These are phyloP conservation scores for Pediacus dermestoides DNA, from an alignment of 2,888 invertebrate genomes.

Conservation along the genomic window DNA sequence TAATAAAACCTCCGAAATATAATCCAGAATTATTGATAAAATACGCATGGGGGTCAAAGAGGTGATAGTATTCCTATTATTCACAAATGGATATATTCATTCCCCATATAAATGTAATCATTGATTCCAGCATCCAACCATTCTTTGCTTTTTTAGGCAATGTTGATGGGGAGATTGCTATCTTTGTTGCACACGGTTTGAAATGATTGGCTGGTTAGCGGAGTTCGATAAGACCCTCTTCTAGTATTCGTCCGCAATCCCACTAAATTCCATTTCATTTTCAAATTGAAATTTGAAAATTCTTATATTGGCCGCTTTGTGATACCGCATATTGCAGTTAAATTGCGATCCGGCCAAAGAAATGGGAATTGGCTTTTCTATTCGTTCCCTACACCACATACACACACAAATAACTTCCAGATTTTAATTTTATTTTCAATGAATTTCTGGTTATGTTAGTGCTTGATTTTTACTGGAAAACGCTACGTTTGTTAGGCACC, in stretches of 20 bases:
- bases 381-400: conserved; percentile 15
- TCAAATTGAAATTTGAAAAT: conserved; percentile 45
- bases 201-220: conserved; percentile 41
- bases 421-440: conserved; percentile 19
- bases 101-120: conserved; percentile 36
- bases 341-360: conserved; percentile 23
- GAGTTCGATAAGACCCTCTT: conserved; percentile 35
- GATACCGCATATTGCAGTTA: conserved; percentile 28
- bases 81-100: conserved; percentile 42
- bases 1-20: conserved; percentile 19
- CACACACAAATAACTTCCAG: no score
- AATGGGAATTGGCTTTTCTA: conserved; percentile 24
- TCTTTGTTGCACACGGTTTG: conserved; percentile 35
- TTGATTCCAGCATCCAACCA: conserved; percentile 26
- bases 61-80: conserved; percentile 36
- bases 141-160: conserved; percentile 34
- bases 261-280: conserved; percentile 43
- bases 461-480: no score
- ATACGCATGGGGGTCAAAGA: conserved; percentile 35
- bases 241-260: conserved; percentile 29
- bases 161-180: conserved; percentile 33
- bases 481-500: no score
- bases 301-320: conserved; percentile 38
- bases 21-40: conserved; percentile 28
- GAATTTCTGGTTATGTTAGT: no score